Base-by-base conservation (phyloP, 2,113 vertebrate species). In the Atlantisia rogersi region DNA sequence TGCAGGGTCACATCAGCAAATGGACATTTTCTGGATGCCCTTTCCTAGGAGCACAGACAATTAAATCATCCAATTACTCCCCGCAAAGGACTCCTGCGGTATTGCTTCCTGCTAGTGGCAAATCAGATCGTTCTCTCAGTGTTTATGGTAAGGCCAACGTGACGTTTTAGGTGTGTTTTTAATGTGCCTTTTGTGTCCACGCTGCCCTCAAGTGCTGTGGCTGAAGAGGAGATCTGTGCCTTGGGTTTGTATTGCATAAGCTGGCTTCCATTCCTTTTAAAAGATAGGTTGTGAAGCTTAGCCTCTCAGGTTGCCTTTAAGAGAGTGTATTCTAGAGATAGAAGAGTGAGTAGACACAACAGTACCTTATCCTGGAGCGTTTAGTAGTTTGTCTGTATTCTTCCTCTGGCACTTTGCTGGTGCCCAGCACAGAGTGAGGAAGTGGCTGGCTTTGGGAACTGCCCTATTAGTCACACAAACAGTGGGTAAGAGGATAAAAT, bases 61-160 rank as follows among this genome's bases (percentile, higher is more conserved):
- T 83, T n/a, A 39, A 78, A 82, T 92, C 22, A 42, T 26, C 29
- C 40, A 10, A 0, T 89, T 71, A 4, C 24, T 46, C n/a, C 32
- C 80, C 35, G 25, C 29, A 37, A 40, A 67, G 68, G 56, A 10
- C 59, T 67, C 64, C 39, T 31, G 82, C 29, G 5, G 25, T 25
- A 4, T 86, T 74, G 44, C 80, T 59, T 74, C 16, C 44, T 0
- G 0, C 4, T 0, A 13, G 39, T 7, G 76, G 29, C 0, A 0
- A 37, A 58, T 46, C 71, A 42, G 55, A 14, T 31, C 15, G 74
- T 63, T 81, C 5, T 35, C 56, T 56, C 56, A 55, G 16, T 78
- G 52, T n/a, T 60, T 63, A 1, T 7, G 56, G 31, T 8, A 9
- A 73, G 63, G 28, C 28, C 19, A 16, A 6, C 3, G 26, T 20